Evolutionary conservation across 2,113 vertebrate genomes (phyloP).

Genomic region (Falco punctatus): DNA sequence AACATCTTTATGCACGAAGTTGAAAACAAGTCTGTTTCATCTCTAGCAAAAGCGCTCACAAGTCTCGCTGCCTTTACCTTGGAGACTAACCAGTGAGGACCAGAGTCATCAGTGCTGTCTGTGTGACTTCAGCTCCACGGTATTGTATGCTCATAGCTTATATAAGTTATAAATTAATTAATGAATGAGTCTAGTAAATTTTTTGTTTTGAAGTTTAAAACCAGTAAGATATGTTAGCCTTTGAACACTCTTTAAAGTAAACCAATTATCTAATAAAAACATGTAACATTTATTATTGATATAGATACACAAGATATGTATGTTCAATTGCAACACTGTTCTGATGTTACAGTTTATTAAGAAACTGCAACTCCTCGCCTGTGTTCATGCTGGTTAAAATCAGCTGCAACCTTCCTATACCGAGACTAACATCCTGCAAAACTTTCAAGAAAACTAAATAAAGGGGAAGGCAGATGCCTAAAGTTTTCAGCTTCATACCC

Average conservation of each 20-base stretch:
- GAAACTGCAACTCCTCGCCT: background rate
- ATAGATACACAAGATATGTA: background rate
- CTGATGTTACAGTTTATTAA: background rate
- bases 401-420: background rate
- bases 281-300: background rate
- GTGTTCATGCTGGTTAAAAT: fast-evolving
- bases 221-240: background rate
- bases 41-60: background rate
- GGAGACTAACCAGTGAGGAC: background rate
- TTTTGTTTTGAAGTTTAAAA: background rate
- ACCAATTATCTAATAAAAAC: background rate
- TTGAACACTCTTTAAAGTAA: background rate
- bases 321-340: background rate
- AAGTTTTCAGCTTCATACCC: background rate
- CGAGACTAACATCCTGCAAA: fast-evolving
- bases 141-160: background rate
- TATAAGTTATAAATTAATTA: background rate
- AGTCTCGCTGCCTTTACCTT: background rate
- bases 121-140: background rate
- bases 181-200: background rate
- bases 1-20: background rate
- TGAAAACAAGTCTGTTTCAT: background rate
- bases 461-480: background rate
- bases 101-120: background rate
- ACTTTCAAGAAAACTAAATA: background rate